phyloP scores from a whole-genome alignment of 2,888 invertebrate genomes.

The Clistopyga incitator region DNA sequence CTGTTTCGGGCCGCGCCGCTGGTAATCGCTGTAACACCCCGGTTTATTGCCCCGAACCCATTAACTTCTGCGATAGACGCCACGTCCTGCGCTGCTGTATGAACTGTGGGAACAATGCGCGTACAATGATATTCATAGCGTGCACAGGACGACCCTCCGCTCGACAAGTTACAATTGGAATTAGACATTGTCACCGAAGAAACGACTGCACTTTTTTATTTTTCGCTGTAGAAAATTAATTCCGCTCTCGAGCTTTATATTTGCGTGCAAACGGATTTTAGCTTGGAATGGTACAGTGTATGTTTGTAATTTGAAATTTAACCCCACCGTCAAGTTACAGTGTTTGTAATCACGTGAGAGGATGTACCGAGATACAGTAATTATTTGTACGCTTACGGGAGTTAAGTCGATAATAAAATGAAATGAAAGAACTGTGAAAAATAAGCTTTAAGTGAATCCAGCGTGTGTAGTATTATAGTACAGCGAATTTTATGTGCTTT shows the following conservation, averaged over 20 bases:
- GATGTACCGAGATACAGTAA: neutral
- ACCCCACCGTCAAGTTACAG: neutral
- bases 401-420: neutral
- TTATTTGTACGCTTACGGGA: neutral
- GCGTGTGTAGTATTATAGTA: no score
- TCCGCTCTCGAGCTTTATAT: neutral
- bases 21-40: slow-evolving; percentile 77
- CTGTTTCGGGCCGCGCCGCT: slow-evolving; percentile 58
- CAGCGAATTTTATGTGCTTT: no score
- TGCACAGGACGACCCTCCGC: neutral
- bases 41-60: slow-evolving; percentile 76
- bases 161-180: neutral
- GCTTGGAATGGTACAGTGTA: neutral
- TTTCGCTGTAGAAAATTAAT: neutral
- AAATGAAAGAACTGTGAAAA: neutral
- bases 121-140: slow-evolving; percentile 19
- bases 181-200: neutral
- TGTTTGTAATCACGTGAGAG: neutral
- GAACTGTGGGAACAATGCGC: neutral
- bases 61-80: slow-evolving; percentile 66
- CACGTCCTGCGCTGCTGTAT: slow-evolving; percentile 3
- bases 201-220: neutral
- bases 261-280: neutral
- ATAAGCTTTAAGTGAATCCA: no score
- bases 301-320: neutral